phyloP scores from a whole-genome alignment of 2,888 invertebrate genomes.

The Apotomis turbidana region DNA sequence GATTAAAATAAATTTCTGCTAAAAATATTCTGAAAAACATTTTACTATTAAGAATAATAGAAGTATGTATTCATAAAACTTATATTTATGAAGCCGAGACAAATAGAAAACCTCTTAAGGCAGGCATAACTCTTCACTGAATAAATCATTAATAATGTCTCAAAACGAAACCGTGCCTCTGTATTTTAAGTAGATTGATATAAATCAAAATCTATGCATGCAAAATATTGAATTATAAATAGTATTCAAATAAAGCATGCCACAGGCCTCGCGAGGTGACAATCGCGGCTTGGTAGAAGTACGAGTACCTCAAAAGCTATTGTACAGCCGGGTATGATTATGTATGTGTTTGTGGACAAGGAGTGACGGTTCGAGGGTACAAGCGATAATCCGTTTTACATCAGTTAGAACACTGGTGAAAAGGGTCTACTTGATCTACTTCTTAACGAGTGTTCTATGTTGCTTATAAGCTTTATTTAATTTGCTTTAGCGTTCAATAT shows the following conservation, averaged over 20 bases:
- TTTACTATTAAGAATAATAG: background rate
- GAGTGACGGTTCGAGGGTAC: conserved; percentile 23
- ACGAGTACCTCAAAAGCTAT: background rate
- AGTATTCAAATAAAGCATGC: background rate
- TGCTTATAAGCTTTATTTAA: background rate
- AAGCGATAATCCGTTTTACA: conserved; percentile 29
- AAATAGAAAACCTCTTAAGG: background rate
- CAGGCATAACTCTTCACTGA: background rate
- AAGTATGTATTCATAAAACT: background rate
- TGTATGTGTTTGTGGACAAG: conserved; percentile 7
- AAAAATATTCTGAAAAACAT: no score
- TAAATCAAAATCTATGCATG: background rate
- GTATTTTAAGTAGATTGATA: background rate
- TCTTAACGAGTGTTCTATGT: background rate
- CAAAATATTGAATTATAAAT: background rate
- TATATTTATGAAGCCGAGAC: conserved; percentile 8
- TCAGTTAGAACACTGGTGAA: conserved; percentile 8
- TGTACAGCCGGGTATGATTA: conserved; percentile 1
- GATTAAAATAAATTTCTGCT: no score
- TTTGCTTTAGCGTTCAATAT: background rate
- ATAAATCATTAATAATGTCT: background rate
- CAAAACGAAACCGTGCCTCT: background rate
- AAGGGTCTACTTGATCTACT: background rate
- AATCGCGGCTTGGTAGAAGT: background rate
- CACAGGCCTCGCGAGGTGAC: background rate